These are phyloP conservation scores for Acanthochromis polyacanthus DNA, from an alignment of 2,113 vertebrate genomes.

Conservation along the genomic window DNA sequence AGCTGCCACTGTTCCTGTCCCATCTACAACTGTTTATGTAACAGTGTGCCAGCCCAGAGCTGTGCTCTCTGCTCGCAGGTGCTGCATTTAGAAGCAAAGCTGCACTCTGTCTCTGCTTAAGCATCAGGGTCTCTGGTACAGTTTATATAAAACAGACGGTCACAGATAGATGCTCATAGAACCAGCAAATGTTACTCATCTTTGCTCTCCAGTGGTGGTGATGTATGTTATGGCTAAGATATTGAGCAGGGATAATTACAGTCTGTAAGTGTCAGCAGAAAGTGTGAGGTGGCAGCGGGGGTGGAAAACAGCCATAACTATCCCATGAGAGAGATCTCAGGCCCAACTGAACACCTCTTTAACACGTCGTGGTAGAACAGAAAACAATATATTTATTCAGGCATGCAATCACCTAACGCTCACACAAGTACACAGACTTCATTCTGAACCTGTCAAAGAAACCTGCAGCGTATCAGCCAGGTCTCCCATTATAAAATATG, in stretches of 20 bases:
- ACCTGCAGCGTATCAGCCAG: slow-evolving; percentile 42
- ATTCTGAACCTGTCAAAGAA: slow-evolving; percentile 41
- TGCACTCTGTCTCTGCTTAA: slow-evolving; percentile 48
- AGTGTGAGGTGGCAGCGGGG: slow-evolving; percentile 20
- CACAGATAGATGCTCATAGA: slow-evolving; percentile 37
- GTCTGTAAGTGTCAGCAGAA: slow-evolving; percentile 18
- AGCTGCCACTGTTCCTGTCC: slow-evolving; percentile 74
- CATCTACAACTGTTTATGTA: slow-evolving; percentile 74
- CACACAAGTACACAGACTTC: slow-evolving; percentile 27
- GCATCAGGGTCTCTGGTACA: slow-evolving; percentile 10
- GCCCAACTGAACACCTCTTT: slow-evolving; percentile 21
- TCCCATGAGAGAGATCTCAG: slow-evolving; percentile 33
- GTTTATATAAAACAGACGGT: slow-evolving; percentile 43
- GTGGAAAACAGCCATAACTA: slow-evolving; percentile 20
- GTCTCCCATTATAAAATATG: slow-evolving; percentile 42
- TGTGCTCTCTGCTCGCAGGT: slow-evolving; percentile 76
- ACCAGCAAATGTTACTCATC: slow-evolving; percentile 46
- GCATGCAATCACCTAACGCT: neutral
- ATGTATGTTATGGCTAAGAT: slow-evolving; percentile 26
- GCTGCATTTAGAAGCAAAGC: slow-evolving; percentile 58
- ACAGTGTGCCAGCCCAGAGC: slow-evolving; percentile 71
- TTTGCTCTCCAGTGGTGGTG: slow-evolving; percentile 31
- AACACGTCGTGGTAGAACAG: slow-evolving; percentile 7
- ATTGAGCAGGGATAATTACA: slow-evolving; percentile 32
- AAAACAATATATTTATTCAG: slow-evolving; percentile 44